Conservation (phyloP, 2,113 vertebrate species). For the Pithys albifrons region DNA sequence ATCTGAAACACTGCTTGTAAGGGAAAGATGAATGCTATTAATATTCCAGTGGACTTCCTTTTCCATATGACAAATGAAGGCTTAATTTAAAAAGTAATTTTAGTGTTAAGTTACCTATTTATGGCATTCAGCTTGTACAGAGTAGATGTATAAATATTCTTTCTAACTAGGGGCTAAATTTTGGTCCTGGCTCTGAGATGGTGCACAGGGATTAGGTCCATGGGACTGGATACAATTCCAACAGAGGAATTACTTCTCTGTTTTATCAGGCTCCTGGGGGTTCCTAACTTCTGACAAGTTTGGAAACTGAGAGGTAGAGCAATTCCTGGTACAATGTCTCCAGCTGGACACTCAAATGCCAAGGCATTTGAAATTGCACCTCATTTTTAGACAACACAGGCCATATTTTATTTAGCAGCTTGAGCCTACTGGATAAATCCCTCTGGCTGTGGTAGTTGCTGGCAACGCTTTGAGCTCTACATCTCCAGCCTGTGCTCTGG, state of each 20-base stretch:
- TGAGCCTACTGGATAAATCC: neutral
- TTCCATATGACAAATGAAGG: neutral
- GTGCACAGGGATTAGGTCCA: neutral
- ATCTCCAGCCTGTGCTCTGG: neutral
- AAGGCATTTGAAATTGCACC: neutral
- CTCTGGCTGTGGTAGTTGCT: neutral
- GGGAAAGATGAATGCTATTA: neutral
- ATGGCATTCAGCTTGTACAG: neutral
- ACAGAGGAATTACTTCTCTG: neutral
- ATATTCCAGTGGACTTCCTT: slow-evolving; percentile 5
- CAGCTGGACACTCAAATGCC: neutral
- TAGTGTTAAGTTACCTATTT: slow-evolving; percentile 7
- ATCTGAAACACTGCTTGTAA: neutral
- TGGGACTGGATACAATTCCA: neutral
- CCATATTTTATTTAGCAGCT: neutral
- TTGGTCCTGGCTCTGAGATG: neutral
- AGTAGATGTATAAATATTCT: neutral
- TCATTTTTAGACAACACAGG: neutral
- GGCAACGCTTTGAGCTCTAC: neutral
- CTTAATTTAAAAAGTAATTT: slow-evolving; percentile 35
- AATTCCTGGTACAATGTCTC: neutral
- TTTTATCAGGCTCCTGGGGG: neutral
- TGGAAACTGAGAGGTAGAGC: neutral
- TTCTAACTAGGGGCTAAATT: neutral
- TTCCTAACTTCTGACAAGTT: neutral